A percentile compares a stretch with the other conserved stretches of the same genome.
Conservation (phyloP, 2,113 vertebrate genomes). For the Muscicapa adusta region DNA sequence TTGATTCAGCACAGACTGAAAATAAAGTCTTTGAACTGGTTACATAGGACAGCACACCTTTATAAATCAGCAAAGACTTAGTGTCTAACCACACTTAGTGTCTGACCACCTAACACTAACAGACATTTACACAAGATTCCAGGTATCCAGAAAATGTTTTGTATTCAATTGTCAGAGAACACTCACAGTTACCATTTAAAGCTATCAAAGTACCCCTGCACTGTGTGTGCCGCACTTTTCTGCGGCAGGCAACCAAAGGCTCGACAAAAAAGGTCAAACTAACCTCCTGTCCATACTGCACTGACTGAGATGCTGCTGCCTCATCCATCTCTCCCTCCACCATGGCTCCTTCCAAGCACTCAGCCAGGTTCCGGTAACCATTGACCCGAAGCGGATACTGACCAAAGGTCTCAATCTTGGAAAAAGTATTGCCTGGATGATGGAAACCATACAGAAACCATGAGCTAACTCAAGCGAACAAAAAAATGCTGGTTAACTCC, state of each 20-base stretch:
- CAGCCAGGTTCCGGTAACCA: slow-evolving; percentile 88
- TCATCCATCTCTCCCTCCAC: slow-evolving; percentile 89
- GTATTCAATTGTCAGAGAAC: background rate
- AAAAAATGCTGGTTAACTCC: background rate
- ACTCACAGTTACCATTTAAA: background rate
- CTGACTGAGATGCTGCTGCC: slow-evolving; percentile 71
- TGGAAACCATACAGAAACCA: background rate
- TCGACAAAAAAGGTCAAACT: background rate
- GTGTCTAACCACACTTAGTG: background rate
- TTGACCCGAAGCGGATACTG: slow-evolving; percentile 98
- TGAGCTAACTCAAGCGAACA: background rate
- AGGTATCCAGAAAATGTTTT: background rate
- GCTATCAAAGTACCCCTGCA: background rate
- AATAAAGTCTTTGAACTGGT: background rate
- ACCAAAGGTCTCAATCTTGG: slow-evolving; percentile 93
- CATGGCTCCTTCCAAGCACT: slow-evolving; percentile 96
- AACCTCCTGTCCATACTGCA: slow-evolving; percentile 87
- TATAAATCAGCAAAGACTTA: background rate
- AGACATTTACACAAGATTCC: background rate
- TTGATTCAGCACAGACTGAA: slow-evolving; percentile 46
- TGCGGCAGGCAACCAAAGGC: background rate
- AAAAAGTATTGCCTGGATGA: slow-evolving; percentile 82
- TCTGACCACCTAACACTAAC: background rate
- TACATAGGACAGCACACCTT: background rate
- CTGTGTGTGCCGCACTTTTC: background rate